A percentile compares a stretch with the other conserved stretches of the same genome.
Evolutionary conservation across 2,797 vertebrate species (phyloP).

Genomic region (Phrynocephalus forsythii): DNA sequence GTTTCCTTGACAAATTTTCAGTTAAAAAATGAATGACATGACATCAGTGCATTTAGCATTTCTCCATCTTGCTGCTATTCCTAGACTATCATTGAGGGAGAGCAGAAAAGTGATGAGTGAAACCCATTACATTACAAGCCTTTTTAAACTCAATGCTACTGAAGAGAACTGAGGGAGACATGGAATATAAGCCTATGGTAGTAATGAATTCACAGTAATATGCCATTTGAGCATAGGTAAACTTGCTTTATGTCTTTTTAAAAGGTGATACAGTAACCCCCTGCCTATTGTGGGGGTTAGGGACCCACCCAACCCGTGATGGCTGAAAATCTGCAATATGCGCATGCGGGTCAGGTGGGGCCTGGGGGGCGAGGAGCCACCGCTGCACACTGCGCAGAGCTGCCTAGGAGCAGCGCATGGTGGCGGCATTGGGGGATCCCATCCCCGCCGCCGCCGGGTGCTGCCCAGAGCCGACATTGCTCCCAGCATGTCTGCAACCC

Average conservation of each 20-base stretch:
- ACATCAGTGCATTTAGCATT: neutral
- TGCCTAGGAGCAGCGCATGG: no score
- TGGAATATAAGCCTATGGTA: neutral
- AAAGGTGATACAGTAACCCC: no score
- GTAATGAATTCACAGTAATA: neutral
- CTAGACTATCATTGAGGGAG: neutral
- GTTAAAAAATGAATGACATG: neutral
- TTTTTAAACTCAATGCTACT: neutral
- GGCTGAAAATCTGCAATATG: no score
- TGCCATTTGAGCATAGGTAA: neutral
- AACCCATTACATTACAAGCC: neutral
- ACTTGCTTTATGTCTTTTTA: neutral
- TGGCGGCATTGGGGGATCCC: no score
- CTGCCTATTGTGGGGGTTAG: no score
- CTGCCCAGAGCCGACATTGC: no score
- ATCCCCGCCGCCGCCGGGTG: no score
- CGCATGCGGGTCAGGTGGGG: no score
- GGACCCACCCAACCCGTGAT: no score
- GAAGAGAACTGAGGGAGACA: neutral
- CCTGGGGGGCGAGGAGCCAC: no score
- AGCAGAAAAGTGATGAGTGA: neutral
- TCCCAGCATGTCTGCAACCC: no score
- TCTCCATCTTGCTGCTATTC: neutral
- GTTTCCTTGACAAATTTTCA: neutral
- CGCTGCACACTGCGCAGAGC: no score